Percentiles rank a stretch among this genome's conserved stretches.
These are phyloP conservation scores for Calephelis perditalis DNA, from an alignment of 2,888 invertebrate genomes.

Conservation along the genomic window DNA sequence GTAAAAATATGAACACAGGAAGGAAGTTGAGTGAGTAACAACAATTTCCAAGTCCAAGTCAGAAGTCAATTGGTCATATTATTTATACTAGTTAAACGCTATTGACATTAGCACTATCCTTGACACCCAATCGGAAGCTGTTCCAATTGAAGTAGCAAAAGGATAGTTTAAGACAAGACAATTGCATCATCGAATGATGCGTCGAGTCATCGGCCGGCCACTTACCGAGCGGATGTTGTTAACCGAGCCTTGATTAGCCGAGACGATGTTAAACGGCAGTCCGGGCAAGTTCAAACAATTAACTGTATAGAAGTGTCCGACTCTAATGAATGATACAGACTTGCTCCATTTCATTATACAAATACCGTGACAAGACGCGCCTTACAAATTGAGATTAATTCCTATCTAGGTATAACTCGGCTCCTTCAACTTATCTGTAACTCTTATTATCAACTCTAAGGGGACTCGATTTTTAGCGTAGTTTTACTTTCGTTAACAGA, in stretches of 20 bases:
- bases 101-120: constrained; percentile 54
- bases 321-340: constrained; percentile 74
- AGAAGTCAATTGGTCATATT: constrained; percentile 14
- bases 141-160: constrained; percentile 51
- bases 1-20: too few relatives aligned
- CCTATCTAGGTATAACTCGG: constrained; percentile 47
- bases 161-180: constrained; percentile 48
- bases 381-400: constrained; percentile 76
- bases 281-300: constrained; percentile 75
- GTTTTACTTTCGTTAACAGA: too few relatives aligned
- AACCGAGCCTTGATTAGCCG: constrained; percentile 72
- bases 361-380: constrained; percentile 70
- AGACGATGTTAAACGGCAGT: constrained; percentile 71
- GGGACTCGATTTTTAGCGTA: too few relatives aligned
- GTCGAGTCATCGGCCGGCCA: constrained; percentile 70
- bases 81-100: constrained; percentile 35
- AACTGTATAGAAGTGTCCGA: constrained; percentile 76
- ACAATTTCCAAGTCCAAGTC: too few relatives aligned
- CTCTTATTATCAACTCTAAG: too few relatives aligned
- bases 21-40: too few relatives aligned
- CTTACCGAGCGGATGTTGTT: constrained; percentile 72
- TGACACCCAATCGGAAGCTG: constrained; percentile 72
- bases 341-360: constrained; percentile 71
- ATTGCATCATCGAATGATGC: constrained; percentile 65
- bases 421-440: background rate